These are phyloP conservation scores for Cyclargus thomasi DNA, from an alignment of 1,140 invertebrate species.

Conservation along the genomic window DNA sequence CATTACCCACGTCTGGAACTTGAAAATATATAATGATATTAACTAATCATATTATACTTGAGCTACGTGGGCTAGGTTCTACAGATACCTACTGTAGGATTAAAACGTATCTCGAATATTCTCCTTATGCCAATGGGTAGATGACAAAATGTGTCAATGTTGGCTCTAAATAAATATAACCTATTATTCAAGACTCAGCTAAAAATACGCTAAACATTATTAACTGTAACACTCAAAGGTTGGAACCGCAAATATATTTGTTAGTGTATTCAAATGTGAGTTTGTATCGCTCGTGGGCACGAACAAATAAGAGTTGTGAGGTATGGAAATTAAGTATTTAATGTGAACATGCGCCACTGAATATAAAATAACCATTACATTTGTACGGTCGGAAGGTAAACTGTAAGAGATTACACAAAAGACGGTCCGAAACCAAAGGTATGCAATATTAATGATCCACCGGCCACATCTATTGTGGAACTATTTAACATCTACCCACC, in stretches of 20 bases:
- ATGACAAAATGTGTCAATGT: not conserved
- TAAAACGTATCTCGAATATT: not conserved
- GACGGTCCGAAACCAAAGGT: constrained; percentile 45
- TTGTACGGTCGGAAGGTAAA: constrained; percentile 35
- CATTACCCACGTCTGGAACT: constrained; percentile 64
- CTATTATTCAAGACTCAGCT: not conserved
- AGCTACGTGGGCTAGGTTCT: too few relatives aligned
- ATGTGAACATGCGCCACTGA: constrained; percentile 24
- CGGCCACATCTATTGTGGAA: constrained; percentile 55
- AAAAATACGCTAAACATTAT: not conserved
- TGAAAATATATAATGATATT: constrained; percentile 24
- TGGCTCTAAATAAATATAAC: not conserved
- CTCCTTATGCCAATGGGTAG: not conserved
- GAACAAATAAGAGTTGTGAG: constrained; percentile 30
- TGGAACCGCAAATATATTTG: constrained; percentile 5
- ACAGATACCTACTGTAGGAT: too few relatives aligned
- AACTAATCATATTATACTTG: not conserved
- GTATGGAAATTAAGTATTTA: constrained; percentile 33
- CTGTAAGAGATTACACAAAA: constrained; percentile 46
- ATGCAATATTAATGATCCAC: constrained; percentile 52
- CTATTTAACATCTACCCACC: constrained; percentile 46
- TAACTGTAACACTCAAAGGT: not conserved
- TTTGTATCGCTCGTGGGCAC: constrained; percentile 15
- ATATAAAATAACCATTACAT: constrained; percentile 37
- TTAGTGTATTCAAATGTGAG: constrained; percentile 2